Percentiles rank a stretch among this genome's conserved stretches.
These are phyloP conservation scores for Thomomys bottae DNA, from an alignment of 2,113 vertebrate species.

Conservation along the genomic window DNA sequence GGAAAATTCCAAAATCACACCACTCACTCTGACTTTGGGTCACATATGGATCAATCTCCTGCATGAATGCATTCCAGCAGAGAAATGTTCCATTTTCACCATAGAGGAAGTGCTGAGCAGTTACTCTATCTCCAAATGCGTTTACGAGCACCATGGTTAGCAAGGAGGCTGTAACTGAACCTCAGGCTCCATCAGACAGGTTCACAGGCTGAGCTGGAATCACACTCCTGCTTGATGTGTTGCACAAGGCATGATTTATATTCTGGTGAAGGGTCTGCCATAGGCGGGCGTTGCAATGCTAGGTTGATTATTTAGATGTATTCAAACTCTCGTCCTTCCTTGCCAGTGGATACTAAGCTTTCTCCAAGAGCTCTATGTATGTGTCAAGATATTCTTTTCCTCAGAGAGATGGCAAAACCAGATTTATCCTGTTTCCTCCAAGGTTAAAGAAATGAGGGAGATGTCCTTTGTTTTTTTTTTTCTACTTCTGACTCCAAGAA, in stretches of 20 bases:
- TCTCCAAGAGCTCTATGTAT: conserved; percentile 66
- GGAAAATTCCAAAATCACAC: background rate
- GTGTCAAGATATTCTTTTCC: conserved; percentile 78
- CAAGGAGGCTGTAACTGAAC: conserved; percentile 54
- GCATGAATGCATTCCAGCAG: background rate
- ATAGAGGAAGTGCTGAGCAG: background rate
- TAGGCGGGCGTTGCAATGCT: conserved; percentile 76
- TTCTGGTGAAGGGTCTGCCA: conserved; percentile 49
- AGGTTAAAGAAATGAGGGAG: conserved; percentile 87
- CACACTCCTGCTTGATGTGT: conserved; percentile 36
- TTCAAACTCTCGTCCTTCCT: conserved; percentile 78
- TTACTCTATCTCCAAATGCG: conserved; percentile 51
- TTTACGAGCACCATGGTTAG: conserved; percentile 61
- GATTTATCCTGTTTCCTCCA: conserved; percentile 82
- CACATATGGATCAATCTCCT: background rate
- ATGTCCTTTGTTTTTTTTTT: conserved; percentile 86
- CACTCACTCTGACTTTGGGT: background rate
- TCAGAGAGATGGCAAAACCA: conserved; percentile 81
- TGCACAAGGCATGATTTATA: conserved; percentile 81
- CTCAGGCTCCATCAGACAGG: conserved; percentile 66
- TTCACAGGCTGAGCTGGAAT: conserved; percentile 48
- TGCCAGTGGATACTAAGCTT: conserved; percentile 77
- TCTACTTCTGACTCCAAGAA: conserved; percentile 79
- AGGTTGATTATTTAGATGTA: conserved; percentile 85
- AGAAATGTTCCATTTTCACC: background rate